Evolutionary conservation across 2,888 invertebrate species (phyloP), one percentile per base, ranked within the genome.

Genomic region (Andrena bucephala): DNA sequence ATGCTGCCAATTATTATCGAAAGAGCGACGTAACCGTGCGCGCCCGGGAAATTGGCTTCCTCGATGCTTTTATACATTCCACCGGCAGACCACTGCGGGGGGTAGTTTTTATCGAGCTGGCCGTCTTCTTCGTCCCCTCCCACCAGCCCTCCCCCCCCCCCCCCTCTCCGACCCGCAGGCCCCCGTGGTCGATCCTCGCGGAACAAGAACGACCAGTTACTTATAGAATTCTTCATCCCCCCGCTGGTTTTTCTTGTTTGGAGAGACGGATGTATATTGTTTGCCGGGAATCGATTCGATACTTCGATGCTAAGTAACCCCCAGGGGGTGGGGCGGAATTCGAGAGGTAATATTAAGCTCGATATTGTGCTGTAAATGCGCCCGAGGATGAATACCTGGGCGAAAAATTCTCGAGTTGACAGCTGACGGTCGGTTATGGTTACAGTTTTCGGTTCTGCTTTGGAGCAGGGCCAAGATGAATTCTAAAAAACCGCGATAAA

Each of bases 1-100:
- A 89, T 89, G 87, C 88, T 88, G 87, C 88, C 92, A 90, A 92
- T 91, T 92, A 91, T 89, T 87, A 85, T 87, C 88, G 90, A 90
- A 89, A 92, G 81, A 72, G 87, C 89, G 89, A 85, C 84, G 85
- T 87, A 87, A 89, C 85, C 75, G 87, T 81, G 81, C 77, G 81
- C 81, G 48, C 80, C 70, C 80, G 85, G 87, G 86, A 89, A 90
- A 90, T 90, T 90, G 90, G 87, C 88, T 90, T 87, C 72, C 90
- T 85, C 84, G 77, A 75, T 73, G 81, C 85, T 88, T 57, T 87
- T 85, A 86, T 87, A 78, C 77, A 77, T 78, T 76, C 81, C 71
- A 57, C 68, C 80, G 72, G 70, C 68, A 77, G 66, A 69, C 66
- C 77, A 57, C 75, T 36, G n/a, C 60, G 54, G 87, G 71, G 86